Evolutionary conservation across 2,797 vertebrate species (phyloP).

Genomic region (Geotrypetes seraphini): DNA sequence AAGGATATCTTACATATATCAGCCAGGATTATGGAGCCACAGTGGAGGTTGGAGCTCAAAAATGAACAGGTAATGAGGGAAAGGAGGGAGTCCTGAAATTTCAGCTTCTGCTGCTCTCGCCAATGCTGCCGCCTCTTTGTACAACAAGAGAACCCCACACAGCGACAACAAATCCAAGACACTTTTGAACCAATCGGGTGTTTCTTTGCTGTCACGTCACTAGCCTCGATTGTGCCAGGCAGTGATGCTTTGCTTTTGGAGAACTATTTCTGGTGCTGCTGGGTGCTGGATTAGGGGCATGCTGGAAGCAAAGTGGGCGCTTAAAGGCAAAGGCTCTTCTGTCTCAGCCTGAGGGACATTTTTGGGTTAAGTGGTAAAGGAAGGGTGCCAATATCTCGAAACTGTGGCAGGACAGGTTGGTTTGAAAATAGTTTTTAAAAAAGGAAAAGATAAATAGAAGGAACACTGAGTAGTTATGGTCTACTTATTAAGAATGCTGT

Average conservation of each 20-base stretch:
- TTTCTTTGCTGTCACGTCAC: neutral
- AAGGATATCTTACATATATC: slow-evolving; percentile 81
- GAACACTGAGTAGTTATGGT: too few species aligned
- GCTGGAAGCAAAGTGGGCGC: neutral
- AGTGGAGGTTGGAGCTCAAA: slow-evolving; percentile 36
- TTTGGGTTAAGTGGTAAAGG: too few species aligned
- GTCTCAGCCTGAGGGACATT: too few species aligned
- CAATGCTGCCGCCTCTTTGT: slow-evolving; percentile 7
- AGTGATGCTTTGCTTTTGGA: slow-evolving; percentile 13
- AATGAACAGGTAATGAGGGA: slow-evolving; percentile 66
- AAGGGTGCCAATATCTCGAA: too few species aligned
- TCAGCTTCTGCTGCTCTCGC: slow-evolving; percentile 1
- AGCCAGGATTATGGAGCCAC: slow-evolving; percentile 63
- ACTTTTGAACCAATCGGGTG: neutral
- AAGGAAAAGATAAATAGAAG: too few species aligned
- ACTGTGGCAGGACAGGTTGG: too few species aligned
- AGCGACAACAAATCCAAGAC: neutral
- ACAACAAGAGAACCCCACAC: too few species aligned
- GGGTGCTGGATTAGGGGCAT: neutral
- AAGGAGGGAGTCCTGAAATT: slow-evolving; percentile 1
- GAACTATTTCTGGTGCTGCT: slow-evolving; percentile 16
- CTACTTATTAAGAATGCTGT: too few species aligned
- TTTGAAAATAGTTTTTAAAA: too few species aligned
- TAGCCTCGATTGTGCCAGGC: neutral
- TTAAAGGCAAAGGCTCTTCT: neutral